Evolutionary conservation across 2,113 vertebrate genomes (phyloP).

Genomic region (Pygoscelis adeliae): DNA sequence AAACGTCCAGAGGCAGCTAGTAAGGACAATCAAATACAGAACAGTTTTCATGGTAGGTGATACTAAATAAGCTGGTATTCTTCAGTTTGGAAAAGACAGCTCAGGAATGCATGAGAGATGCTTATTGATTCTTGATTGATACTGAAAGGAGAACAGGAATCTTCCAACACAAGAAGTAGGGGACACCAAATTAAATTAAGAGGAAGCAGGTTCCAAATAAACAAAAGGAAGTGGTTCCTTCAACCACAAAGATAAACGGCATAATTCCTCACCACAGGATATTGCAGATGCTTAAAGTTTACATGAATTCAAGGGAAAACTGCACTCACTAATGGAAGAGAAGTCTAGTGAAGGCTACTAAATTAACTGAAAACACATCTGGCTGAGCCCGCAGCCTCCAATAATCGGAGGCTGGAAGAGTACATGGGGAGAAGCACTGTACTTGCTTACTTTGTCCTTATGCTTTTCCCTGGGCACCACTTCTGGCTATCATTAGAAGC

Average conservation of each 20-base stretch:
- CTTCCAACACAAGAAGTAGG: not conserved
- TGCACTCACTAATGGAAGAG: not conserved
- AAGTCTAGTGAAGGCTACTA: not conserved
- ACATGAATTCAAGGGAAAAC: not conserved
- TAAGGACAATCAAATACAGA: not conserved
- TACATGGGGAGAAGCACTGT: not conserved
- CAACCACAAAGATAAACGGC: not conserved
- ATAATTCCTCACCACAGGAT: not conserved
- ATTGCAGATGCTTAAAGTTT: conserved; percentile 16
- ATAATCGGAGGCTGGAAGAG: not conserved
- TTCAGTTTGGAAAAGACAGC: not conserved
- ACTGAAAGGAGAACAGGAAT: not conserved
- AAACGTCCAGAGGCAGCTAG: not conserved
- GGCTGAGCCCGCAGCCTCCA: not conserved
- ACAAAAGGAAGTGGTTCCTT: conserved; percentile 11
- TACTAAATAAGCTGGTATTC: not conserved
- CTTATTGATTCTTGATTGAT: not conserved
- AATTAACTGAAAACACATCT: not conserved
- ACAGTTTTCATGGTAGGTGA: not conserved
- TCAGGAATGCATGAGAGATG: not conserved
- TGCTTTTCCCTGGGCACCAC: not conserved
- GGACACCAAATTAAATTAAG: not conserved
- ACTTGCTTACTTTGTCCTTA: not conserved
- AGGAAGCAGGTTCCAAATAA: not conserved
- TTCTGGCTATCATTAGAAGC: conserved; percentile 17